These are phyloP conservation scores for Oscheius sp. DNA, from an alignment of 2,888 invertebrate species.

Conservation along the genomic window DNA sequence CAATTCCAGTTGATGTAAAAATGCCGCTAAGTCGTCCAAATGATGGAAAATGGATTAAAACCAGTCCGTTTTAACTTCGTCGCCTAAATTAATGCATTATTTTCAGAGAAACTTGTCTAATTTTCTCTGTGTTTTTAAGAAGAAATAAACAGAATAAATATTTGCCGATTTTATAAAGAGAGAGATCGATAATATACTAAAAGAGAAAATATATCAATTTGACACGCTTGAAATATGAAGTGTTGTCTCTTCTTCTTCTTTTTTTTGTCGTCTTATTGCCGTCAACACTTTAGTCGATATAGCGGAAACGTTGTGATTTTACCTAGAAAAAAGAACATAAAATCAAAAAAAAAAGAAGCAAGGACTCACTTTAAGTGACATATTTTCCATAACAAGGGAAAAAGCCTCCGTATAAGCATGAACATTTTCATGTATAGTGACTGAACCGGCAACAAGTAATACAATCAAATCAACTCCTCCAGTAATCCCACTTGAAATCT, in stretches of 20 bases:
- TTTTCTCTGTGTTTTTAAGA: no score
- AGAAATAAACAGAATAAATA: constrained; percentile 1
- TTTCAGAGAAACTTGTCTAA: no score
- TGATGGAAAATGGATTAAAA: not conserved
- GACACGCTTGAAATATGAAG: not conserved
- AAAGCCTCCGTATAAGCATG: constrained; percentile 54
- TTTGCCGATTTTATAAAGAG: not conserved
- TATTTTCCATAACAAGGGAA: constrained; percentile 48
- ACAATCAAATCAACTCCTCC: constrained; percentile 8
- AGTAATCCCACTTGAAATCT: constrained; percentile 41
- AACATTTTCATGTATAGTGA: constrained; percentile 37
- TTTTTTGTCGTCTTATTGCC: not conserved
- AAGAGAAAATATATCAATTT: not conserved
- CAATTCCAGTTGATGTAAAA: not conserved
- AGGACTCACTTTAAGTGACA: constrained; percentile 51
- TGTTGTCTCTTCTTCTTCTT: not conserved
- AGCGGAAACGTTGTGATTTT: constrained; percentile 60
- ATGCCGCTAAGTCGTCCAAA: constrained; percentile 10
- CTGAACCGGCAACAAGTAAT: constrained; percentile 39
- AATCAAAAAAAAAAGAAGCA: no score
- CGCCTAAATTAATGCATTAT: no score
- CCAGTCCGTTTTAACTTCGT: no score
- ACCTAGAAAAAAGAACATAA: constrained; percentile 46
- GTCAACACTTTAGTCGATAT: constrained; percentile 58
- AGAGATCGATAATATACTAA: not conserved